These are phyloP conservation scores for Sinotaia quadrata DNA, from an alignment of 2,888 invertebrate genomes.

Conservation along the genomic window DNA sequence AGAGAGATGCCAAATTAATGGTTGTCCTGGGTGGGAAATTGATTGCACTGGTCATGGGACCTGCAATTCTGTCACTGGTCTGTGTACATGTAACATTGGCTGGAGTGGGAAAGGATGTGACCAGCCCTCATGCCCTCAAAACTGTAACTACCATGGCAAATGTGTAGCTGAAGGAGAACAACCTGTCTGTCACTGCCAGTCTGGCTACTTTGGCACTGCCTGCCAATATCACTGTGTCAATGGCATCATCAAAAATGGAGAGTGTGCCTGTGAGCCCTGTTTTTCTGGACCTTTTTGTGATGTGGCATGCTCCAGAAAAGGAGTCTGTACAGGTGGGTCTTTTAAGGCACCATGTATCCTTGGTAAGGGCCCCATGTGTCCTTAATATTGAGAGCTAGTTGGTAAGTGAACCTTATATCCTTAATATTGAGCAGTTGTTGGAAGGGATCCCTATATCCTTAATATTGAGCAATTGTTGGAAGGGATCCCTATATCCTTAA, in stretches of 20 bases:
- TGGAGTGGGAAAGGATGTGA: slow-evolving; percentile 53
- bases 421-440: no score
- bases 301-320: slow-evolving; percentile 43
- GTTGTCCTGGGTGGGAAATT: slow-evolving; percentile 50
- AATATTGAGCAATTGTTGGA: no score
- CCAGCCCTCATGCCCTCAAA: slow-evolving; percentile 45
- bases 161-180: slow-evolving; percentile 3
- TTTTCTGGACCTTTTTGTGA: slow-evolving; percentile 41
- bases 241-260: slow-evolving; percentile 26
- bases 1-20: slow-evolving; percentile 47
- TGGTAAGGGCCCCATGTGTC: no score
- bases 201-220: slow-evolving; percentile 34
- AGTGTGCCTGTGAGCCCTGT: slow-evolving; percentile 40
- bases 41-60: slow-evolving; percentile 53
- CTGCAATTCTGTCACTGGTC: slow-evolving; percentile 47
- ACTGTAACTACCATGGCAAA: slow-evolving; percentile 19
- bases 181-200: slow-evolving; percentile 32
- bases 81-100: slow-evolving; percentile 52
- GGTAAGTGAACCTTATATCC: no score
- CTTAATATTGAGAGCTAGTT: no score
- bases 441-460: no score
- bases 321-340: slow-evolving; percentile 10
- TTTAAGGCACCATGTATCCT: no score
- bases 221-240: slow-evolving; percentile 38
- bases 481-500: no score